Conservation (phyloP, 2,888 invertebrate species). For the Synergus japonicus region DNA sequence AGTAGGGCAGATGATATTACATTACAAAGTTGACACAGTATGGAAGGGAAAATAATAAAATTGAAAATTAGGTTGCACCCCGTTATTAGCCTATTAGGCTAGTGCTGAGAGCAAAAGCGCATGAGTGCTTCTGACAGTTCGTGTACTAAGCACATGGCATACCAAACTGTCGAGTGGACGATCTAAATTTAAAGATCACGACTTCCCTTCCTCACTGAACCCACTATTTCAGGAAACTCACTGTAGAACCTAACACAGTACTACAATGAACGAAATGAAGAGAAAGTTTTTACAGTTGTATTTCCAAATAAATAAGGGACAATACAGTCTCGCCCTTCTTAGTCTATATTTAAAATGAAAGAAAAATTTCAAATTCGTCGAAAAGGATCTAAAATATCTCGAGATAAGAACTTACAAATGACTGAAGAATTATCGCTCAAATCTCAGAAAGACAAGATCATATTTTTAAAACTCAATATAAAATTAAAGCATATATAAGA, state of each 20-base stretch:
- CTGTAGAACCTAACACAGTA: slow-evolving; percentile 36
- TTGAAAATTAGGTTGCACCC: slow-evolving; percentile 42
- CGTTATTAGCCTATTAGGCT: slow-evolving; percentile 14
- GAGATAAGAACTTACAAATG: background rate
- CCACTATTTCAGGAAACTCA: slow-evolving; percentile 49
- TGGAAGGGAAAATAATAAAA: slow-evolving; percentile 27
- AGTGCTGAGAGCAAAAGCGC: slow-evolving; percentile 20
- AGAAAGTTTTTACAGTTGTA: background rate
- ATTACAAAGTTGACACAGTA: slow-evolving; percentile 4
- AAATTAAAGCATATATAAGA: too few species aligned
- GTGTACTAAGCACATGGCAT: slow-evolving; percentile 49
- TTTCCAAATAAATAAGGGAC: background rate
- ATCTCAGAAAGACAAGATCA: background rate
- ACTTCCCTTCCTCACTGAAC: slow-evolving; percentile 46
- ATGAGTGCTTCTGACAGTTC: slow-evolving; percentile 44
- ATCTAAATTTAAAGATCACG: slow-evolving; percentile 56
- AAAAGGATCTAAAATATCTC: background rate
- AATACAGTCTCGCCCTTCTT: background rate
- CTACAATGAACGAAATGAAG: slow-evolving; percentile 42
- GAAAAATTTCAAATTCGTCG: background rate
- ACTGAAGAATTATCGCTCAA: background rate
- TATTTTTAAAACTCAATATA: background rate
- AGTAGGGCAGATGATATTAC: slow-evolving; percentile 9
- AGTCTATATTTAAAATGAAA: background rate
- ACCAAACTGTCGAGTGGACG: slow-evolving; percentile 49